Evolutionary conservation across 2,888 invertebrate species (phyloP).

Genomic region (Chirona hameri): DNA sequence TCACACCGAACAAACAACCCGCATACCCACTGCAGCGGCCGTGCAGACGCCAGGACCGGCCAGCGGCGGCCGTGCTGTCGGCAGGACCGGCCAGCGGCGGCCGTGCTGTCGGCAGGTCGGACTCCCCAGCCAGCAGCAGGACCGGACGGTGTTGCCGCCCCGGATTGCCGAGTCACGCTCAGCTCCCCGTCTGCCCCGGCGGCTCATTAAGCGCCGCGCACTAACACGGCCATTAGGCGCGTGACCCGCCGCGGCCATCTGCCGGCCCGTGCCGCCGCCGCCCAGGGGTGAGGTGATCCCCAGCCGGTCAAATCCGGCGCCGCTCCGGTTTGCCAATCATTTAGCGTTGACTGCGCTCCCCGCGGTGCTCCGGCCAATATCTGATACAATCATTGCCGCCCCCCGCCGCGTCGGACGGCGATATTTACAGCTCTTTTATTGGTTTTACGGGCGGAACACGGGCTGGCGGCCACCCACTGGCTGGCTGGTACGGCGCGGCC

Average conservation of each 20-base stretch:
- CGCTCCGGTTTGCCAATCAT: conserved; percentile 3
- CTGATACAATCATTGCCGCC: conserved; percentile 11
- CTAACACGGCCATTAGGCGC: background rate
- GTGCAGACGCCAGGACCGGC: too few relatives aligned
- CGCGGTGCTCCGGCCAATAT: background rate
- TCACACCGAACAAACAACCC: too few relatives aligned
- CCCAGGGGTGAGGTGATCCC: background rate
- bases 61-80: too few relatives aligned
- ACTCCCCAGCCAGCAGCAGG: too few relatives aligned
- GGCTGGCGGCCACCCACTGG: background rate
- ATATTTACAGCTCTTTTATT: conserved; percentile 28
- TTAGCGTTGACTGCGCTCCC: conserved; percentile 24
- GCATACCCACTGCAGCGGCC: too few relatives aligned
- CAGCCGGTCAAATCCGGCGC: background rate
- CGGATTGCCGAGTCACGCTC: too few relatives aligned
- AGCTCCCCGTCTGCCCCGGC: too few relatives aligned
- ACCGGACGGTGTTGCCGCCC: too few relatives aligned
- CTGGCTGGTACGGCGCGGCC: background rate
- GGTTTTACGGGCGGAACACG: conserved; percentile 13
- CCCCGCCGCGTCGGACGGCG: background rate
- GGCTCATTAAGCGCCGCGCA: too few relatives aligned
- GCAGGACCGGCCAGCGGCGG: too few relatives aligned
- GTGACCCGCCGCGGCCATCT: background rate
- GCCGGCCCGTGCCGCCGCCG: background rate
- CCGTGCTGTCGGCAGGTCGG: too few relatives aligned